A percentile compares a stretch with the other conserved stretches of the same genome.
Conservation (phyloP, 2,797 vertebrate genomes). For the Masticophis lateralis region DNA sequence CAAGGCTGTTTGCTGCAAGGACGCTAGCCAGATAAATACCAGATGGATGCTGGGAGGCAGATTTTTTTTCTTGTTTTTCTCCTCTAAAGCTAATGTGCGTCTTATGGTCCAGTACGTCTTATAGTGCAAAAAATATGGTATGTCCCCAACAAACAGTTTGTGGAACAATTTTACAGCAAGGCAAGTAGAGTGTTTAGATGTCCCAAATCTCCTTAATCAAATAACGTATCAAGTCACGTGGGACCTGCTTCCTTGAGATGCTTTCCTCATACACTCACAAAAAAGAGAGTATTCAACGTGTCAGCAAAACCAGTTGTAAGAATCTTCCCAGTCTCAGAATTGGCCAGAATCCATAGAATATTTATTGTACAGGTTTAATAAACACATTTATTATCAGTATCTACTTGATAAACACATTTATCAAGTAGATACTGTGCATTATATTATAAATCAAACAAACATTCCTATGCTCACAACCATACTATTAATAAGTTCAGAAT, state of each 20-base stretch:
- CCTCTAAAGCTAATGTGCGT: too few species aligned
- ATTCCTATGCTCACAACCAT: not conserved
- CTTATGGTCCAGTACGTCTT: too few species aligned
- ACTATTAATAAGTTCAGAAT: not conserved
- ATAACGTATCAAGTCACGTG: not conserved
- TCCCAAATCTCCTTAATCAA: not conserved
- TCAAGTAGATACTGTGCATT: not conserved
- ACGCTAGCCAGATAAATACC: too few species aligned
- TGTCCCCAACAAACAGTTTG: not conserved
- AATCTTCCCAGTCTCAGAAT: not conserved
- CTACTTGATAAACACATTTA: not conserved
- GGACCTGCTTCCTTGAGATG: not conserved
- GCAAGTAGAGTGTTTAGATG: not conserved
- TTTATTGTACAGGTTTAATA: constrained; percentile 5
- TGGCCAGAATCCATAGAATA: not conserved
- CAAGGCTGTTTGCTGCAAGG: too few species aligned
- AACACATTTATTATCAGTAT: not conserved
- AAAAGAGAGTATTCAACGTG: not conserved
- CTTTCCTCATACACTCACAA: not conserved
- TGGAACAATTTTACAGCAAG: not conserved
- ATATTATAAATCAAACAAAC: not conserved
- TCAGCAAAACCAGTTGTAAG: too few species aligned
- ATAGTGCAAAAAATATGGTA: not conserved
- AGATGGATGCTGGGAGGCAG: too few species aligned
- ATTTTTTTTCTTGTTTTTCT: too few species aligned